phyloP scores from a whole-genome alignment of 2,113 vertebrate species.

The Vulpes ferrilata region DNA sequence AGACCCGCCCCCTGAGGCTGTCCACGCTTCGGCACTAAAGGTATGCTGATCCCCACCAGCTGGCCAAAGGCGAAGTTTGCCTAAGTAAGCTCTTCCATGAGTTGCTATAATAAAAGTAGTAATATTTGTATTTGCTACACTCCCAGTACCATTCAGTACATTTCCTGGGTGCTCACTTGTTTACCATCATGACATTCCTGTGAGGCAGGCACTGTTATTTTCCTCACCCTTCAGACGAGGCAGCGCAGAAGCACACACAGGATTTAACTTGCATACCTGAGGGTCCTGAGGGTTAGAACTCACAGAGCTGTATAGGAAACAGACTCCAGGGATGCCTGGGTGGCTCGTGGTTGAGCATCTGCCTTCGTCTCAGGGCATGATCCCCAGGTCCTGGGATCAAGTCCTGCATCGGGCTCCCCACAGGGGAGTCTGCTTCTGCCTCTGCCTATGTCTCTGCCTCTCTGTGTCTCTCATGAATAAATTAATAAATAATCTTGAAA shows the following conservation, averaged over 20 bases:
- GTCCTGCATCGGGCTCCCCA: too few relatives aligned
- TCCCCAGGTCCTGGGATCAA: too few relatives aligned
- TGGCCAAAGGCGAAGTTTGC: background rate
- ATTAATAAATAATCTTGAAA: too few relatives aligned
- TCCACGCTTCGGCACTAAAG: constrained; percentile 87
- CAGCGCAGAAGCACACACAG: rapidly evolving
- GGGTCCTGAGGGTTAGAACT: background rate
- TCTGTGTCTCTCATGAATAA: too few relatives aligned
- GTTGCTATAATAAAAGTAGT: background rate
- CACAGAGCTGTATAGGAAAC: background rate
- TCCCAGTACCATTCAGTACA: rapidly evolving
- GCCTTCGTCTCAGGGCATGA: too few relatives aligned
- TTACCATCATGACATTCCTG: background rate
- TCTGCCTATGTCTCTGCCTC: too few relatives aligned
- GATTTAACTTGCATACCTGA: background rate
- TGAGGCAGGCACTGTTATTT: rapidly evolving
- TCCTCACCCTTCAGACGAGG: background rate
- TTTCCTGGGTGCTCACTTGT: background rate
- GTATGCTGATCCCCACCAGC: constrained; percentile 73
- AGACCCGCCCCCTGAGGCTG: constrained; percentile 84
- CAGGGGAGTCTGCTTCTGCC: too few relatives aligned
- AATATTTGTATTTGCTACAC: background rate
- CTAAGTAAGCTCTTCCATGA: background rate
- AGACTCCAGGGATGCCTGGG: too few relatives aligned
- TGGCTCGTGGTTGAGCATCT: too few relatives aligned